Evolutionary conservation across 2,888 invertebrate species (phyloP).

Genomic region (Eudasyphora cyanicolor): DNA sequence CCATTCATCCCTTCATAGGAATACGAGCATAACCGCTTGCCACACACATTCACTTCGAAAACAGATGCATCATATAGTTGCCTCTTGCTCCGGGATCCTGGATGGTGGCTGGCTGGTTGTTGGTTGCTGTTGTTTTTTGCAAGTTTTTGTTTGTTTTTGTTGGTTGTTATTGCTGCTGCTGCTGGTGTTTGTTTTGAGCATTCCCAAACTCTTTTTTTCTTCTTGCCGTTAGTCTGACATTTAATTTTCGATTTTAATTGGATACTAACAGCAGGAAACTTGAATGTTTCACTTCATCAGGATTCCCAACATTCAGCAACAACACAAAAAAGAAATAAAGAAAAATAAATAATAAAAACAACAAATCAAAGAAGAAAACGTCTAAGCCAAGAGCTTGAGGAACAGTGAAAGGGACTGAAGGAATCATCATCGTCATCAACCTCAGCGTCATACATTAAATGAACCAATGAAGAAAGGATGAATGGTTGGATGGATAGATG

Average conservation of each 20-base stretch:
- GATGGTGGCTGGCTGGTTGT: too few relatives aligned
- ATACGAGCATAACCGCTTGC: background rate
- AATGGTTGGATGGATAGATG: slow-evolving; percentile 17
- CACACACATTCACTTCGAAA: slow-evolving; percentile 10
- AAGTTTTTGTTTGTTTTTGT: slow-evolving; percentile 16
- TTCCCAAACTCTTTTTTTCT: slow-evolving; percentile 55
- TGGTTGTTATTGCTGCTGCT: background rate
- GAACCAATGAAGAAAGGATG: slow-evolving; percentile 57
- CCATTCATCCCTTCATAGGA: background rate
- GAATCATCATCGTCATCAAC: slow-evolving; percentile 8
- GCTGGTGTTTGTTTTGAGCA: slow-evolving; percentile 50
- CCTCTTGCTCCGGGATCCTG: too few relatives aligned
- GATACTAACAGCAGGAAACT: slow-evolving; percentile 79
- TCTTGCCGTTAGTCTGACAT: slow-evolving; percentile 74
- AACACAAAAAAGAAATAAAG: slow-evolving; percentile 39
- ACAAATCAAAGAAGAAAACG: slow-evolving; percentile 14
- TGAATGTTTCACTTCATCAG: slow-evolving; percentile 62
- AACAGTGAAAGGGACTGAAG: slow-evolving; percentile 9
- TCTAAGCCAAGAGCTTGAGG: background rate
- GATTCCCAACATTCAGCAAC: background rate
- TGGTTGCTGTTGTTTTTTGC: slow-evolving; percentile 18
- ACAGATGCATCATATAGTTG: too few relatives aligned
- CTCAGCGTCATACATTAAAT: slow-evolving; percentile 50
- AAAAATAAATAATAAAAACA: slow-evolving; percentile 50
- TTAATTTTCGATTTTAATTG: slow-evolving; percentile 80